Evolutionary conservation across 2,797 vertebrate species (phyloP), one percentile per base, ranked within the genome.

Genomic region (Parambassis ranga): DNA sequence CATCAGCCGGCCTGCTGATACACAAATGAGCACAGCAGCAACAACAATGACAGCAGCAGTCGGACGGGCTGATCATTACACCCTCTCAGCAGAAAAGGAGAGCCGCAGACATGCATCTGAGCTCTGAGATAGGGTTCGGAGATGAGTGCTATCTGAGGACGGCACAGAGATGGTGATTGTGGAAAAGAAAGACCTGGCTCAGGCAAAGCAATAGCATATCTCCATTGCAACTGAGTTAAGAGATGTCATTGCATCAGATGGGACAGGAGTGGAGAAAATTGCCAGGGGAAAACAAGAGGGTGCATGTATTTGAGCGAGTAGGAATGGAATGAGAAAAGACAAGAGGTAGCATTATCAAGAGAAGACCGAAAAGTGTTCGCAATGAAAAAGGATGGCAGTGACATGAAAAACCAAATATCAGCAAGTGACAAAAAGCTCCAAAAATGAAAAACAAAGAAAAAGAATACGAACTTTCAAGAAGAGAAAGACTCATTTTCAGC

Each of bases 1-100:
- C 71, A 51, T 62, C 67, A 11, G 48, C 52, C 15, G 20, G 39
- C 35, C 31, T 4, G 19, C 41, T 35, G n/a, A 76, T 56, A 49
- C 49, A 72, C 77, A 75, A 70, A 77, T 33, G 41, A 73, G 60
- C 71, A 18, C 27, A 26, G 32, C 46, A 10, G 55, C 60, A 39
- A 36, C 42, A 32, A 33, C 61, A 73, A 43, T 39, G 64, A 63
- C 64, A 71, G 62, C 71, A 8, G 57, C 55, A 57, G 55, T 63
- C 47, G 28, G 38, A 67, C 11, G 1, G 35, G 41, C 60, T 28
- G 60, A 51, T 62, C 71, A 47, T 68, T 60, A 50, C 41, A 48
- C 62, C 22, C 14, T 19, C 42, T 65, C 35, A 67, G 62, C 48
- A 63, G 55, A 58, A 71, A 62, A 36, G 20, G 6, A 32, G 14